These are phyloP conservation scores for Sweltsa coloradensis DNA, from an alignment of 1,140 invertebrate species.

Conservation along the genomic window DNA sequence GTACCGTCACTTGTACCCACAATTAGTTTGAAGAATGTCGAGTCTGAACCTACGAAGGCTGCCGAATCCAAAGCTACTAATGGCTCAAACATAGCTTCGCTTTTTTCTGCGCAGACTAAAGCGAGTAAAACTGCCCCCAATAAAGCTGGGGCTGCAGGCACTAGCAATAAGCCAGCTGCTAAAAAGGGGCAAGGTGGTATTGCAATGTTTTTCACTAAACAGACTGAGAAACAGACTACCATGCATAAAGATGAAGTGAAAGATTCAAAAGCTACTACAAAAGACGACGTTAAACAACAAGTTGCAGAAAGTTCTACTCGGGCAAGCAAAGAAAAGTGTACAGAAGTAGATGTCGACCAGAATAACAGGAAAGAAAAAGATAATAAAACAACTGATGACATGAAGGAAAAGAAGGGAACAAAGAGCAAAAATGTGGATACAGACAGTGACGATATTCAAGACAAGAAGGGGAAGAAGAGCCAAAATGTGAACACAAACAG, in stretches of 20 bases:
- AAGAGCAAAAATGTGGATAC: slow-evolving; percentile 22
- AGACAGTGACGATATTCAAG: too few relatives aligned
- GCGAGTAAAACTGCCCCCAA: neutral
- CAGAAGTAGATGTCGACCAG: too few relatives aligned
- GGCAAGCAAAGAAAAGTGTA: too few relatives aligned
- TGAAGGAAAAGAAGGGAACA: slow-evolving; percentile 6
- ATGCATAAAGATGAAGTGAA: slow-evolving; percentile 10
- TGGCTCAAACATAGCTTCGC: neutral
- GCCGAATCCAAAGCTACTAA: neutral
- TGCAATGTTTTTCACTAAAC: neutral
- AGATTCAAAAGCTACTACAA: slow-evolving; percentile 15
- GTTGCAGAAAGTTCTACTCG: slow-evolving; percentile 9
- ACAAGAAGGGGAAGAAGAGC: too few relatives aligned
- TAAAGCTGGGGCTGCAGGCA: neutral
- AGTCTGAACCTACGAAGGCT: neutral
- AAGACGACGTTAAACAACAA: neutral
- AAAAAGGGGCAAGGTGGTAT: neutral
- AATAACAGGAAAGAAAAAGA: neutral
- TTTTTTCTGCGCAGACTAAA: slow-evolving; percentile 1
- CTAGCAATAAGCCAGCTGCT: neutral
- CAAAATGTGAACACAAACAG: too few relatives aligned
- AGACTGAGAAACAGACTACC: slow-evolving; percentile 2
- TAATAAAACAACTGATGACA: neutral
- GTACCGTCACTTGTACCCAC: neutral
- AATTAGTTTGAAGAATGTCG: neutral